Conservation (phyloP, 30 jellyfish, hydroid and myxozoan genomes). For the Aurelia coerulea region DNA sequence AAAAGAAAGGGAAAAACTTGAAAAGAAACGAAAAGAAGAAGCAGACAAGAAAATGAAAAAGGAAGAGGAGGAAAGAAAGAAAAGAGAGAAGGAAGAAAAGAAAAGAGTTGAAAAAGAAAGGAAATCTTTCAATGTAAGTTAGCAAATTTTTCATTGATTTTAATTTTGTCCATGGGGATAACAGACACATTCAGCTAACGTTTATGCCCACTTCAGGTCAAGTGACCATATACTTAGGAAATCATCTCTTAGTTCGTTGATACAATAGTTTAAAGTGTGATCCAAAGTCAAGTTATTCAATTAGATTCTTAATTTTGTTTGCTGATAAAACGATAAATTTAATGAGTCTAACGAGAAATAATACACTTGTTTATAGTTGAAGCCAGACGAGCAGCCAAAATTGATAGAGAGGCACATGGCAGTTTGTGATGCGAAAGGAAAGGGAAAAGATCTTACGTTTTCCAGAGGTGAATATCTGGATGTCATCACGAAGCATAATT, state of each 20-base stretch:
- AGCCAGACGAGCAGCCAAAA: conserved; percentile 63
- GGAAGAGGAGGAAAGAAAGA: conserved; percentile 66
- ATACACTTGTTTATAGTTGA: conserved; percentile 20
- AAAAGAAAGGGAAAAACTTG: conserved; percentile 58
- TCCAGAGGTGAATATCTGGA: conserved; percentile 56
- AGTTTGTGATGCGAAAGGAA: conserved; percentile 41
- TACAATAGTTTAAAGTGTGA: too few species aligned
- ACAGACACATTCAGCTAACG: too few species aligned
- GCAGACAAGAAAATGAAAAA: conserved; percentile 55
- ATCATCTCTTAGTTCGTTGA: too few species aligned
- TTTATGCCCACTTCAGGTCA: too few species aligned
- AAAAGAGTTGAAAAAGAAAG: conserved; percentile 58
- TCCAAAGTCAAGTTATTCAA: too few species aligned
- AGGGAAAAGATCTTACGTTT: conserved; percentile 54
- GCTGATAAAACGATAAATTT: too few species aligned
- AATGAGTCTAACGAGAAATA: too few species aligned
- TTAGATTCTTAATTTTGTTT: too few species aligned
- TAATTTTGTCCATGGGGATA: too few species aligned
- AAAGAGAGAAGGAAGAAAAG: conserved; percentile 53
- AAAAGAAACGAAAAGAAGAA: conserved; percentile 53
- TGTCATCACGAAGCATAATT: conserved; percentile 59
- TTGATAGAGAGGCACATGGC: conserved; percentile 62
- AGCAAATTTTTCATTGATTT: too few species aligned
- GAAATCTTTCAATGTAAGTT: conserved; percentile 44
- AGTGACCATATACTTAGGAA: too few species aligned